These are phyloP conservation scores for Trialeurodes vaporariorum DNA, from an alignment of 1,140 invertebrate genomes.

Conservation along the genomic window DNA sequence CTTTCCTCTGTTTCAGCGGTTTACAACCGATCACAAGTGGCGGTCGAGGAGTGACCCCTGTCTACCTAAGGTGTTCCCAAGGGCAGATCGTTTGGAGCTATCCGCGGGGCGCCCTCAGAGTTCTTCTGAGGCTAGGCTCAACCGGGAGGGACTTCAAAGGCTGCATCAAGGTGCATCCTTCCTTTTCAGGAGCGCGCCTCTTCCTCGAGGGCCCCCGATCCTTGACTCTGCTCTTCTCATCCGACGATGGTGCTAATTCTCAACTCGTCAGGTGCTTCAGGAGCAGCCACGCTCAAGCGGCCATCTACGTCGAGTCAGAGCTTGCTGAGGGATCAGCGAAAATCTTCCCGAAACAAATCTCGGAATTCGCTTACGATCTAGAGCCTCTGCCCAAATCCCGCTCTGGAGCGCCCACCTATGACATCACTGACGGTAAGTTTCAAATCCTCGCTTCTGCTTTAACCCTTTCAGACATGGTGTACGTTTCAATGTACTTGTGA, in stretches of 20 bases:
- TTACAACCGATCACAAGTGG: conserved; percentile 31
- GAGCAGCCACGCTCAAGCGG: conserved; percentile 50
- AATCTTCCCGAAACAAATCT: conserved; percentile 38
- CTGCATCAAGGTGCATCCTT: conserved; percentile 46
- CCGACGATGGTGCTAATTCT: conserved; percentile 39
- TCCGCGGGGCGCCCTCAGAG: conserved; percentile 55
- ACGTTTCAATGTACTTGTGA: too few relatives aligned
- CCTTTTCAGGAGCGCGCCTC: conserved; percentile 44
- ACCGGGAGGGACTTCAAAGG: conserved; percentile 50
- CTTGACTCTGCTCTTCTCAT: conserved; percentile 48
- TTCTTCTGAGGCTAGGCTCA: conserved; percentile 48
- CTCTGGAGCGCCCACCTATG: conserved; percentile 38
- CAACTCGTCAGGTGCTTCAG: conserved; percentile 43
- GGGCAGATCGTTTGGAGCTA: conserved; percentile 60
- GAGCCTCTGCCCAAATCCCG: conserved; percentile 39
- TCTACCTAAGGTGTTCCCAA: conserved; percentile 60
- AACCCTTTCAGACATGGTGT: too few relatives aligned
- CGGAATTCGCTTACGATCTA: conserved; percentile 54
- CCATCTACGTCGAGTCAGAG: conserved; percentile 56
- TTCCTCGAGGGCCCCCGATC: conserved; percentile 54
- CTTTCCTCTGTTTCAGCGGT: conserved; percentile 40
- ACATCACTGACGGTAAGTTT: neutral
- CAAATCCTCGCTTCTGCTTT: too few relatives aligned
- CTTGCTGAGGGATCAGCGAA: conserved; percentile 29
- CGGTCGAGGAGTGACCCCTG: conserved; percentile 54